Evolutionary conservation across 2,797 vertebrate species (phyloP), one percentile per base, ranked within the genome.

Genomic region (Amniataba percoides): DNA sequence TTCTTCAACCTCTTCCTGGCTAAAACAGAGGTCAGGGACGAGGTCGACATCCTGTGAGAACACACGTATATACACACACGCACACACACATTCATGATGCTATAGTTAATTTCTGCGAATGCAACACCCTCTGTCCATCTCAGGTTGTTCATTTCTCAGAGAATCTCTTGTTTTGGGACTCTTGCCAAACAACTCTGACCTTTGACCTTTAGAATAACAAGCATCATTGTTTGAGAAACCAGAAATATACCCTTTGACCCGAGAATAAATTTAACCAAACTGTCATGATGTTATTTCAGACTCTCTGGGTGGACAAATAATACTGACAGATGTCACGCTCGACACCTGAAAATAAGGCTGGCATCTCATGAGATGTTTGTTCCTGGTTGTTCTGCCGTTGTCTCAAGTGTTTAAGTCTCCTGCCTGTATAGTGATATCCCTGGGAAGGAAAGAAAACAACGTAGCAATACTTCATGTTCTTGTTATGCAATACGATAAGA

Each of bases 1-100:
- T 74, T 77, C 76, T 85, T 88, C 69, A 83, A 84, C 84, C 81
- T 52, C 56, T 83, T 86, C 88, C 83, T 76, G 81, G 57, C 49
- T 81, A 63, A 56, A 68, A 64, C 43, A 59, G 51, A 77, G 68
- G 74, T n/a, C 82, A 83, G 1, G 76, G 66, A 59, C 27, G 12
- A 73, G 61, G 75, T 79, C 75, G 72, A 27, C 88, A 86, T 88
- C 87, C 86, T 77, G 81, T 80, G 25, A 70, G 46, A 67, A 84
- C n/a, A 64, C 52, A 69, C 23, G 46, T 25, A 59, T 31, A 5
- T 5, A 31, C 3, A 31, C 27, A 31, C 45, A 51, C 13, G 27
- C 18, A 7, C 31, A 36, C 31, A 36, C 10, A 11, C 11, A 14
- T 14, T 31, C 7, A 43, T 8, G 23, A 23, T 16, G 9, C 8